These are phyloP conservation scores for Leiothrix lutea DNA, from an alignment of 2,113 vertebrate genomes.

Conservation along the genomic window DNA sequence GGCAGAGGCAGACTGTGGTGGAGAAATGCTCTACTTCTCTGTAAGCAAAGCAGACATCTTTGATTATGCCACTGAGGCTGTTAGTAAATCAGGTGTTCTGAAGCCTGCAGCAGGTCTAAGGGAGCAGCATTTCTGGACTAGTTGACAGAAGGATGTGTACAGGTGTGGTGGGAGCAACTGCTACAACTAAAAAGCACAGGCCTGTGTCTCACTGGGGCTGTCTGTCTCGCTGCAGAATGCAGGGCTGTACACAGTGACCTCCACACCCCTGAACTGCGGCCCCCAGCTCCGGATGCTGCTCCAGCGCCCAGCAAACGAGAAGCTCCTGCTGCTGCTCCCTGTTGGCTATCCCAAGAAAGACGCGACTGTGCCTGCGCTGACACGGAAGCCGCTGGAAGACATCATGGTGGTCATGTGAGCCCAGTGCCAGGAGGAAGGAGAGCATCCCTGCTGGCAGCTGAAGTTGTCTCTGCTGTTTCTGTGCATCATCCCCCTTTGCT, in stretches of 20 bases:
- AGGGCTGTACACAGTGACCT: slow-evolving; percentile 89
- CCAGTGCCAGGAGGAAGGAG: background rate
- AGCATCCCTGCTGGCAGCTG: background rate
- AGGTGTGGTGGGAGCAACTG: background rate
- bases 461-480: background rate
- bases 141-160: background rate
- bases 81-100: background rate
- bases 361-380: slow-evolving; percentile 85
- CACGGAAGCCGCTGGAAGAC: slow-evolving; percentile 83
- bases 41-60: background rate
- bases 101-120: background rate
- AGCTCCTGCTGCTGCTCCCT: slow-evolving; percentile 90
- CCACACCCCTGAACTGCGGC: slow-evolving; percentile 93
- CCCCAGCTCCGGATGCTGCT: slow-evolving; percentile 86
- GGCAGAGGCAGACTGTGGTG: background rate
- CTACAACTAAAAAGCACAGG: background rate
- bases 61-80: background rate
- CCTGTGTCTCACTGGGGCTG: background rate
- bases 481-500: background rate
- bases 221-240: slow-evolving; percentile 78
- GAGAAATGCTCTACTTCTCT: background rate
- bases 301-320: slow-evolving; percentile 86
- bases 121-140: background rate
- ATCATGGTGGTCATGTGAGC: slow-evolving; percentile 83
- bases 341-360: slow-evolving; percentile 86